Evolutionary conservation across 1,140 invertebrate species (phyloP).

Genomic region (Brachionus asplanchnoidis): DNA sequence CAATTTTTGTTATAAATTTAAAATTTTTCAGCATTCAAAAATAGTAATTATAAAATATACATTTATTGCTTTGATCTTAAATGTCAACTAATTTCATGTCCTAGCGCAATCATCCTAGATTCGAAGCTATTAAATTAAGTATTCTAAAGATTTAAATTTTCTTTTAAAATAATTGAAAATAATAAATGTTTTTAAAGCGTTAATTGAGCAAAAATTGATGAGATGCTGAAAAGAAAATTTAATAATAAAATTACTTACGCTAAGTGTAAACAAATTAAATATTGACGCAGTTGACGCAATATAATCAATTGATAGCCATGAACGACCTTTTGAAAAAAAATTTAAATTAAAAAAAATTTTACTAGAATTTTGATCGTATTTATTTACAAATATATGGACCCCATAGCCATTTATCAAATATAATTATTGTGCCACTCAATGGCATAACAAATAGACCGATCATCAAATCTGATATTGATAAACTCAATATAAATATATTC

Average conservation of each 20-base stretch:
- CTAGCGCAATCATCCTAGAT: too few species aligned
- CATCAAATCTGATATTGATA: conserved; percentile 32
- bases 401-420: conserved; percentile 26
- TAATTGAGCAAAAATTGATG: too few species aligned
- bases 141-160: too few species aligned
- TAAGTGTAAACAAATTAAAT: conserved; percentile 38
- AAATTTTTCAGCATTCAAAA: too few species aligned
- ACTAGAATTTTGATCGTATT: background rate
- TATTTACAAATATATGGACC: background rate
- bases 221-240: background rate
- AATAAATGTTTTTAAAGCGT: too few species aligned
- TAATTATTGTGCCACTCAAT: conserved; percentile 22
- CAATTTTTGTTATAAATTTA: too few species aligned
- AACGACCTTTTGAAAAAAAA: background rate
- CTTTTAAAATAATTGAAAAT: too few species aligned
- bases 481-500: conserved; percentile 35
- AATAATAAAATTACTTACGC: background rate
- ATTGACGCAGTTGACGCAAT: conserved; percentile 39
- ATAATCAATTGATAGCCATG: conserved; percentile 38
- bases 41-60: too few species aligned
- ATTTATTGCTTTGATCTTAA: too few species aligned
- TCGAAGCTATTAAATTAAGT: too few species aligned
- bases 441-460: conserved; percentile 41
- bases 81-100: too few species aligned
- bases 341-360: background rate